Conservation (phyloP, 35 echinoderm and acorn worm genomes). For the Chiridota heheva region DNA sequence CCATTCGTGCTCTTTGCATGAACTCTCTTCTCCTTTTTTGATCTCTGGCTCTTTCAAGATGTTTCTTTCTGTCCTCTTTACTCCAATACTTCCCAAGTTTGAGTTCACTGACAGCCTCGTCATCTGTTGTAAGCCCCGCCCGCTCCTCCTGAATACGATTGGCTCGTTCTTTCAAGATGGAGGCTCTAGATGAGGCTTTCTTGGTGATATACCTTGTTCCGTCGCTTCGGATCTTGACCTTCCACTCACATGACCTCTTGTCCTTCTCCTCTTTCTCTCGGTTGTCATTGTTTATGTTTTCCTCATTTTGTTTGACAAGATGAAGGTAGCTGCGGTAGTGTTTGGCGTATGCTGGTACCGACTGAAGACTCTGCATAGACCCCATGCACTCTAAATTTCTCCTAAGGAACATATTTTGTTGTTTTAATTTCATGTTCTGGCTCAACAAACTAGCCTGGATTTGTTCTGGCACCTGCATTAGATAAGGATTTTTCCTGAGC, state of each 20-base stretch:
- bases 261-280: constrained; percentile 40
- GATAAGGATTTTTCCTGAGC: constrained; percentile 65
- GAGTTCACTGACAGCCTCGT: constrained; percentile 97
- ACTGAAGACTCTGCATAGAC: constrained; percentile 77
- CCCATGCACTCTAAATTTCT: constrained; percentile 68
- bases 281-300: constrained; percentile 59
- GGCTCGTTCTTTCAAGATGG: constrained; percentile 86
- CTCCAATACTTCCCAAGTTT: constrained; percentile 97
- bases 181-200: constrained; percentile 65
- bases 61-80: constrained; percentile 89
- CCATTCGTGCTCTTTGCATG: constrained; percentile 91
- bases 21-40: constrained; percentile 82
- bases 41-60: constrained; percentile 86
- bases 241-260: constrained; percentile 74
- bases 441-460: constrained; percentile 50
- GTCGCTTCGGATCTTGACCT: constrained; percentile 99
- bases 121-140: constrained; percentile 89
- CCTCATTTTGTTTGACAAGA: constrained; percentile 92
- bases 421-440: constrained; percentile 88
- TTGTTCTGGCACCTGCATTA: constrained; percentile 68
- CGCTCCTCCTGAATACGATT: constrained; percentile 89
- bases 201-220: constrained; percentile 94
- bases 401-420: constrained; percentile 79
- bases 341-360: constrained; percentile 87
- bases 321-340: constrained; percentile 97